phyloP scores from a whole-genome alignment of 2,797 vertebrate genomes.

The Acanthis flammea region DNA sequence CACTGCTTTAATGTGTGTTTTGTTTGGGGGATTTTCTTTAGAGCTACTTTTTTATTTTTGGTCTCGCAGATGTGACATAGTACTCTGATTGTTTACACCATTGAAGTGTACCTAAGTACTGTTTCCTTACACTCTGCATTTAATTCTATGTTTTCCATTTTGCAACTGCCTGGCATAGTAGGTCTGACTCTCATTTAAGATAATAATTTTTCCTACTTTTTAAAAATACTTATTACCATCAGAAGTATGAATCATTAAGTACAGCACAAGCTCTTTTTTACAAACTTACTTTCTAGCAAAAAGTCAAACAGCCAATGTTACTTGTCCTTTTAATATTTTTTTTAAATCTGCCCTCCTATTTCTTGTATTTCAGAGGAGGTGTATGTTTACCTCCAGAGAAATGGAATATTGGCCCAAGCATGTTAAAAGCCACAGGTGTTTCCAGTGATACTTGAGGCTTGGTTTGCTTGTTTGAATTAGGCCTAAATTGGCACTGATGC shows the following conservation, averaged over 20 bases:
- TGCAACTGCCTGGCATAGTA: background rate
- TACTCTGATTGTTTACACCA: background rate
- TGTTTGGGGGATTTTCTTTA: accelerated
- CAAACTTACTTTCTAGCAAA: background rate
- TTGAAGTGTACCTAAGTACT: background rate
- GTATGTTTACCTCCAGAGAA: background rate
- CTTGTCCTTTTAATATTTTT: background rate
- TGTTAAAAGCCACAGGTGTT: background rate
- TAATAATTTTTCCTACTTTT: background rate
- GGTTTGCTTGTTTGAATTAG: background rate
- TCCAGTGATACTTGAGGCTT: background rate
- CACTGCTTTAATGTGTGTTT: background rate
- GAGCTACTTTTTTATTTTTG: too few relatives aligned
- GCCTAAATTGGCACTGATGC: background rate
- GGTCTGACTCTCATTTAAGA: background rate
- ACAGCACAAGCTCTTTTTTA: background rate
- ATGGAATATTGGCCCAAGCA: background rate
- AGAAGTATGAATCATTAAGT: background rate
- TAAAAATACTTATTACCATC: background rate
- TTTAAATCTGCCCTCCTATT: background rate
- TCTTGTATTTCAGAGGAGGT: background rate
- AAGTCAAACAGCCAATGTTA: background rate
- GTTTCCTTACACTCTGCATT: background rate
- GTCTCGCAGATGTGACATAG: accelerated
- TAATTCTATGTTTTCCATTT: background rate